phyloP scores from a whole-genome alignment of 1,140 invertebrate genomes.

The Heliconius hewitsoni region DNA sequence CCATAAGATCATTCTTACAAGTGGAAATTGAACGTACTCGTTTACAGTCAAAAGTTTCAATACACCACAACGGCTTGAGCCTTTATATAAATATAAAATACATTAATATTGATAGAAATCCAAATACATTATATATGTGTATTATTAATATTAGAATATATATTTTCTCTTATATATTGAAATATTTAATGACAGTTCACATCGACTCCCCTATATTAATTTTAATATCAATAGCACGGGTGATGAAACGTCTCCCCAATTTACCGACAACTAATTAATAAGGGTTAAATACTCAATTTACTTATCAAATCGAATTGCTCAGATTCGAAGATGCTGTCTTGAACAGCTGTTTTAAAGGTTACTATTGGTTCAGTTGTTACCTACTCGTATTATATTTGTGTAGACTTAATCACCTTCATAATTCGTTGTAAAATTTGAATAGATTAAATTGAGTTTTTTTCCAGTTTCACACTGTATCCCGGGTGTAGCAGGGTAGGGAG shows the following conservation, averaged over 20 bases:
- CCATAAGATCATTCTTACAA: no score
- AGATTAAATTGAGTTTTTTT: no score
- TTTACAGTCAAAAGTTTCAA: no score
- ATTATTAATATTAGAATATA: neutral
- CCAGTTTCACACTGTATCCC: no score
- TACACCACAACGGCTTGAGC: no score
- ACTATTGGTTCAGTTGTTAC: slow-evolving; percentile 2
- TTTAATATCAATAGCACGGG: slow-evolving; percentile 69
- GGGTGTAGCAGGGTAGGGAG: no score
- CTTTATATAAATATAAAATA: no score
- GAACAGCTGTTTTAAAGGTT: slow-evolving; percentile 27
- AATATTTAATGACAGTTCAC: slow-evolving; percentile 30
- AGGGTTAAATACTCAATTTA: slow-evolving; percentile 56
- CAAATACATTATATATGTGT: neutral
- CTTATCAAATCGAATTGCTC: slow-evolving; percentile 45
- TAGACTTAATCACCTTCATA: no score
- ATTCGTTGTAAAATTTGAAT: no score
- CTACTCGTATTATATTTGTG: neutral
- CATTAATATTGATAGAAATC: no score
- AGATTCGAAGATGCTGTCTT: slow-evolving; percentile 26
- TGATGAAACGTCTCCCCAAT: slow-evolving; percentile 42
- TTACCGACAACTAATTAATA: slow-evolving; percentile 53
- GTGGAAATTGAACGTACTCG: no score
- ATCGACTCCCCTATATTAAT: slow-evolving; percentile 51
- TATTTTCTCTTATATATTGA: neutral